phyloP scores from a whole-genome alignment of 2,113 vertebrate genomes.

The Nasalis larvatus region DNA sequence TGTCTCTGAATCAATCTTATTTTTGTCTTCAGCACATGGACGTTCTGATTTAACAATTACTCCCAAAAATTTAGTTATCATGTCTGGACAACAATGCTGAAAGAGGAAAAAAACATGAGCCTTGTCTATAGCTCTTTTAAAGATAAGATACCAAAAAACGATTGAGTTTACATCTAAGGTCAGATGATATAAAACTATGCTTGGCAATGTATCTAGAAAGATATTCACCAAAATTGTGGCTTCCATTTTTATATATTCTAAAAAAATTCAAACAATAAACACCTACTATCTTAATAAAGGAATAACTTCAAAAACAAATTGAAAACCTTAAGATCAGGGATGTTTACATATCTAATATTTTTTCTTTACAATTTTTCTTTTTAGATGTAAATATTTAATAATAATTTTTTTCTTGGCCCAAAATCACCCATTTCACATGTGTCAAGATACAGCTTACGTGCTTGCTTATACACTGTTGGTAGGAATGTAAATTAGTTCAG shows the following conservation, averaged over 20 bases:
- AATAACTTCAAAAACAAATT: background rate
- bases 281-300: background rate
- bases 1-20: conserved; percentile 80
- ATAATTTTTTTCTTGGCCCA: background rate
- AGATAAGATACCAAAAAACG: conserved; percentile 16
- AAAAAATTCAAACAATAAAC: background rate
- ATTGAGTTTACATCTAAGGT: background rate
- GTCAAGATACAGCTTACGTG: background rate
- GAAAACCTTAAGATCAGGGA: background rate
- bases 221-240: conserved; percentile 6
- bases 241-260: background rate
- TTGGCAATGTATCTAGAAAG: background rate
- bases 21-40: conserved; percentile 59
- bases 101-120: conserved; percentile 51
- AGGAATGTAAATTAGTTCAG: no score
- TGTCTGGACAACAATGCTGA: conserved; percentile 89
- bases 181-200: background rate
- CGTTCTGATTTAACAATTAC: conserved; percentile 59
- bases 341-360: background rate
- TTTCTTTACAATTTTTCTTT: background rate
- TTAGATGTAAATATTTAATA: background rate
- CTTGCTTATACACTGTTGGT: no score
- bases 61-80: conserved; percentile 79
- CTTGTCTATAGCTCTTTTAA: conserved; percentile 35
- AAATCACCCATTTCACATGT: conserved; percentile 20